These are phyloP conservation scores for Xestia rhomboidea DNA, from an alignment of 2,888 invertebrate species.

Conservation along the genomic window DNA sequence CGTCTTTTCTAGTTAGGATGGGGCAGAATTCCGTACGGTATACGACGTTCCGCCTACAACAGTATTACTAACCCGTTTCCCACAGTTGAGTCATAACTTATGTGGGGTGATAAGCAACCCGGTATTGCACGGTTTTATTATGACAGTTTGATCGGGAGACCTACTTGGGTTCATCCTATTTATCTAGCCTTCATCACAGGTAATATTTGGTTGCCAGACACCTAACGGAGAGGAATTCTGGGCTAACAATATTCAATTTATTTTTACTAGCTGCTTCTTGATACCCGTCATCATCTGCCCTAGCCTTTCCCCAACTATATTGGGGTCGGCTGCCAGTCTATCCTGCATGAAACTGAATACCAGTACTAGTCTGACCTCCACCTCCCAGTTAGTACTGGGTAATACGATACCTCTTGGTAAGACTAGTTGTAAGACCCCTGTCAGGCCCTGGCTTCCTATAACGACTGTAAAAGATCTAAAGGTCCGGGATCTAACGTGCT, in stretches of 20 bases:
- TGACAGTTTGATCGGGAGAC: neutral
- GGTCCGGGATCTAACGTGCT: too few species aligned
- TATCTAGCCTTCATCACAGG: neutral
- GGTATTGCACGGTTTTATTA: constrained; percentile 4
- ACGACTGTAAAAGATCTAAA: too few species aligned
- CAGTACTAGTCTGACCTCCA: too few species aligned
- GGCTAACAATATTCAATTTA: neutral
- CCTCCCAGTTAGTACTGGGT: too few species aligned
- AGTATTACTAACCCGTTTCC: constrained; percentile 60
- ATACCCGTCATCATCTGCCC: neutral
- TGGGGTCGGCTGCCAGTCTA: too few species aligned
- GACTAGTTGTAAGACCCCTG: too few species aligned
- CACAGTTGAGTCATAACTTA: constrained; percentile 43
- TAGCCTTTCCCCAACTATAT: too few species aligned
- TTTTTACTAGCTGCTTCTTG: neutral
- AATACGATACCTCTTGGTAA: too few species aligned
- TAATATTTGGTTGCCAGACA: neutral
- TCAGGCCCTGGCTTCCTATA: too few species aligned
- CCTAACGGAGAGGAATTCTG: neutral
- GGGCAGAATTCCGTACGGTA: constrained; percentile 50
- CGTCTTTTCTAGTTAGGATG: constrained; percentile 10
- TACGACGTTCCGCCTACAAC: constrained; percentile 42
- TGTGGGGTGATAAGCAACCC: constrained; percentile 36
- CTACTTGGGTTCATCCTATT: neutral
- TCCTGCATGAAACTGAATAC: too few species aligned